Evolutionary conservation across 2,888 invertebrate species (phyloP).

Genomic region (Drosophila diplacantha): DNA sequence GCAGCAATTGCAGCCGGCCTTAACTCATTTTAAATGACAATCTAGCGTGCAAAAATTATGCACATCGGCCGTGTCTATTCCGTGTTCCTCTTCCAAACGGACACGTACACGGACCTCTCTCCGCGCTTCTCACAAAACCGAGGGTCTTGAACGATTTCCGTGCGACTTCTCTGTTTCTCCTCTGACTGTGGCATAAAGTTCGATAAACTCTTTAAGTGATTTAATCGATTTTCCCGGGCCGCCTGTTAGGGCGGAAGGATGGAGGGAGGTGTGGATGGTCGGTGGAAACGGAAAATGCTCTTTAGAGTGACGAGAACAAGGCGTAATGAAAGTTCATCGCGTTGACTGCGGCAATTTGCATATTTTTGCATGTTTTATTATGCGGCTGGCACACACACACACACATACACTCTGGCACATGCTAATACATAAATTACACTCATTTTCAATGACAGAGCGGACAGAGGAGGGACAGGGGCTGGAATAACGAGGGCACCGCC

Average conservation of each 20-base stretch:
- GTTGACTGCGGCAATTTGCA: conserved; percentile 71
- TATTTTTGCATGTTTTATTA: conserved; percentile 68
- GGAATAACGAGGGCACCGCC: conserved; percentile 16
- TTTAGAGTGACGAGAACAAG: conserved; percentile 57
- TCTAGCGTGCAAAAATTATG: conserved; percentile 74
- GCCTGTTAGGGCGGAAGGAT: background rate
- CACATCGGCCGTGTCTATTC: conserved; percentile 22
- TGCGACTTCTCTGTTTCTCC: conserved; percentile 10
- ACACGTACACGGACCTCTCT: conserved; percentile 3
- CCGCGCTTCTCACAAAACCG: conserved; percentile 15
- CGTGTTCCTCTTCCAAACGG: background rate
- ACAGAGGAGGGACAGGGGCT: conserved; percentile 6
- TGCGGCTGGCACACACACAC: conserved; percentile 42
- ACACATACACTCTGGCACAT: conserved; percentile 31
- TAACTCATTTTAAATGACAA: conserved; percentile 76
- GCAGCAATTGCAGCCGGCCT: conserved; percentile 60
- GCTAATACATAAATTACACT: conserved; percentile 69
- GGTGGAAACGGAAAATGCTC: conserved; percentile 53
- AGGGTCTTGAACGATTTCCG: background rate
- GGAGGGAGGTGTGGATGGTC: background rate
- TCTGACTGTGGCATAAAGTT: conserved; percentile 46
- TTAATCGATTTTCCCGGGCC: conserved; percentile 61
- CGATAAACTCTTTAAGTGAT: conserved; percentile 69
- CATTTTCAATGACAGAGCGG: conserved; percentile 66
- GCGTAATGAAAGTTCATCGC: conserved; percentile 64